Base-by-base conservation (phyloP, 2,113 vertebrate species). In the Excalfactoria chinensis region DNA sequence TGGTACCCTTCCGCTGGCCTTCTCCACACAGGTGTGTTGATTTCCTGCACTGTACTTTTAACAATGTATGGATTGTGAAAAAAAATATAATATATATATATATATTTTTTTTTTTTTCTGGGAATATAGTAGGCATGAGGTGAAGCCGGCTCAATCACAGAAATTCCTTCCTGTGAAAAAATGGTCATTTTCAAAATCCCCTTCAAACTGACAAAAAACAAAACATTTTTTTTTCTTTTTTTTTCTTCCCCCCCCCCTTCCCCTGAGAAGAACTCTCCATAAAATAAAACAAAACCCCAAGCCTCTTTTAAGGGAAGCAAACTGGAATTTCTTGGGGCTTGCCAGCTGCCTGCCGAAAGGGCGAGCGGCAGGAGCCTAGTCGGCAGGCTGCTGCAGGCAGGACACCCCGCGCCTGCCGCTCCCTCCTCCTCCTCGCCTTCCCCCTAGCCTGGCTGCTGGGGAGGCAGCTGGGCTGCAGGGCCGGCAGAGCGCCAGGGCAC, bases 391-490 rank as follows among this genome's bases (percentile, higher is more conserved):
- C 94, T 96, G 95, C 81, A 75, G 94, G 93, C 94, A 89, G 93
- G 81, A 91, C 84, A 76, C 87, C 93, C 89, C 8, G 1, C 2
- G 81, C 70, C 89, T 92, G 84, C 89, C 71, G 80, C 88, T 53
- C 84, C 69, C 82, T 89, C 86, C 86, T 94, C 28, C 34, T 77
- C 79, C 86, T 94, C 69, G 95, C 88, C 76, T 94, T 95, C 92
- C 95, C 95, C 92, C 69, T 95, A 95, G 95, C 86, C 96, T 91
- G 96, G 95, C 96, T 96, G 95, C 92, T 94, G 93, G 96, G 95
- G 92, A 95, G 96, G 96, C 96, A 96, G 96, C 96, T 96, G 96
- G 96, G 95, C 95, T 96, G 95, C 96, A 96, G 96, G 96, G 95
- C 93, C 95, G 96, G 96, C 96, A 96, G 73, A 90, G 80, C 22